Percentiles rank a stretch among this genome's conserved stretches.
Evolutionary conservation across 2,113 vertebrate genomes (phyloP).

Genomic region (Scopus umbretta): DNA sequence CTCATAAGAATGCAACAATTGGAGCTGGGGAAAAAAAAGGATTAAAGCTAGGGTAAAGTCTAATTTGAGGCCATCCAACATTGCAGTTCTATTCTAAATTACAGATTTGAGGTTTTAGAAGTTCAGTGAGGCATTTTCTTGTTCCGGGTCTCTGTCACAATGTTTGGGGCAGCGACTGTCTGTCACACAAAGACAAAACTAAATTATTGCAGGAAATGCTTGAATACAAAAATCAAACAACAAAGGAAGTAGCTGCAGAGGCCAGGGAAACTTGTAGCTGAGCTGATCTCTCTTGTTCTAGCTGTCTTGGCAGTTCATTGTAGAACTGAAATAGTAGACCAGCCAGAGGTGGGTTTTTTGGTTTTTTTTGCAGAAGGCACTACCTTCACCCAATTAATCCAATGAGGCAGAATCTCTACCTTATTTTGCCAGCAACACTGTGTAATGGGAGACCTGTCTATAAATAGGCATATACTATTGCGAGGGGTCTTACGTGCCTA

Average conservation of each 20-base stretch:
- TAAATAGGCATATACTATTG: background rate
- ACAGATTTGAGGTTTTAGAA: background rate
- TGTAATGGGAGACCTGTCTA: background rate
- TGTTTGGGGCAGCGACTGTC: background rate
- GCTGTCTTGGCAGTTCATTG: background rate
- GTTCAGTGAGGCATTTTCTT: background rate
- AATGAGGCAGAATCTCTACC: background rate
- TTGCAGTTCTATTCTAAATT: background rate
- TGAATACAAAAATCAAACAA: background rate
- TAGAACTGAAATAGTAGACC: background rate
- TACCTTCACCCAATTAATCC: background rate
- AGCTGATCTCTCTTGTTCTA: background rate
- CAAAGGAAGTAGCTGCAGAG: slow-evolving; percentile 4
- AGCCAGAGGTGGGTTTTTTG: background rate
- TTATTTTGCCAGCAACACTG: background rate
- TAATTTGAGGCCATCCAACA: background rate
- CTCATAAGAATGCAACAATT: background rate
- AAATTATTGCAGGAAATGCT: slow-evolving; percentile 17
- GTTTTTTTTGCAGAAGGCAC: background rate
- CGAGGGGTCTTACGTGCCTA: background rate
- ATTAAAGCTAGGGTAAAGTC: background rate
- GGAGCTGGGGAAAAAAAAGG: background rate
- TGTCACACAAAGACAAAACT: slow-evolving; percentile 8
- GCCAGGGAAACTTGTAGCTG: background rate
- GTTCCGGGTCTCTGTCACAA: background rate